Base-by-base conservation (phyloP, 2,797 vertebrate genomes). In the Anas georgica region DNA sequence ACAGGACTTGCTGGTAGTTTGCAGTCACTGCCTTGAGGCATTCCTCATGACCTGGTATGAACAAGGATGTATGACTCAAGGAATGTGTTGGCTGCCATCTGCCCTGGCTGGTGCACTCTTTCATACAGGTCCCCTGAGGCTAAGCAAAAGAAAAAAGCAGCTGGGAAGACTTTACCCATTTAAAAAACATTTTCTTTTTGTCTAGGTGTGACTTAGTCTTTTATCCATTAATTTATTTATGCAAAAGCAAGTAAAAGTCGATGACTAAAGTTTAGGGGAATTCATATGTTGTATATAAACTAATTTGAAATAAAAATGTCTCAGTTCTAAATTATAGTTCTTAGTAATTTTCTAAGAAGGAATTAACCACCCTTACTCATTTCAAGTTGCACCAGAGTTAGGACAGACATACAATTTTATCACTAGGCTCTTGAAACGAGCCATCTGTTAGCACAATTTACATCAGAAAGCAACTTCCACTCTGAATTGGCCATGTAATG, bases 51-150 rank as follows among this genome's bases (percentile, higher is more conserved):
- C 68, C 75, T 90, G 29, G 46, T 72, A 82, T 64, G 86, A 93
- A 81, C 54, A 78, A 83, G 75, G 58, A 39, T 85, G 45, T 80
- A 35, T 93, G 88, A 94, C 67, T 95, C 43, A 31, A 77, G 64
- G 69, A 85, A 77, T 17, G 37, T 55, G 26, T 23, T 92, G 80
- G 54, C 62, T 96, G 78, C 86, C 69, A 68, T 91, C 86, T 92
- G 64, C 91, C 62, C 78, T 89, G 64, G n/a, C 60, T 93, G 75
- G 18, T 83, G 64, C 14, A 13, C 25, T 48, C 56, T 77, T 83
- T 92, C 72, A 91, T 52, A 70, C 77, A 66, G 46, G 48, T 89
- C 54, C 62, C 88, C 58, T 31, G 52, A 77, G 75, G 88, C 83
- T 69, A 80, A 72, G 7, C 17, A 43, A 77, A 85, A 73, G 33